phyloP scores from a whole-genome alignment of 2,888 invertebrate genomes.

The Myopa tessellatipennis region DNA sequence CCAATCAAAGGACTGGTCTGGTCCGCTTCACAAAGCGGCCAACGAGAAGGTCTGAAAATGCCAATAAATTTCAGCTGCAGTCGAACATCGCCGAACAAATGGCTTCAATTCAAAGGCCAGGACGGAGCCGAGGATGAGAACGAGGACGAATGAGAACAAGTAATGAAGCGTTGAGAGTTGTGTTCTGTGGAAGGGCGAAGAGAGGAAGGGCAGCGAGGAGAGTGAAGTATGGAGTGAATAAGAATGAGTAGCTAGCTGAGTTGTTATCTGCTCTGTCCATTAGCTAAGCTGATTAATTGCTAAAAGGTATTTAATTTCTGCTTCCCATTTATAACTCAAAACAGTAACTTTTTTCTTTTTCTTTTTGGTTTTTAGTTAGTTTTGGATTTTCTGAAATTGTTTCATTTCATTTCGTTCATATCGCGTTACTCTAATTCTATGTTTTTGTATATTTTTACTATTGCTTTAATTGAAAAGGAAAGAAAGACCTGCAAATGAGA shows the following conservation, averaged over 20 bases:
- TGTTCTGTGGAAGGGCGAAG: background rate
- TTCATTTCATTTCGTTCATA: background rate
- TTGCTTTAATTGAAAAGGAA: background rate
- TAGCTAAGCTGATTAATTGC: constrained; percentile 66
- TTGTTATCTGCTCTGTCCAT: constrained; percentile 53
- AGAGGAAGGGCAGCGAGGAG: background rate
- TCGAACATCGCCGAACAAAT: constrained; percentile 25
- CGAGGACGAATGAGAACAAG: constrained; percentile 15
- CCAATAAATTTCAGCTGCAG: constrained; percentile 29
- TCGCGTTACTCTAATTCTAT: background rate
- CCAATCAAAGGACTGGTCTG: constrained; percentile 21
- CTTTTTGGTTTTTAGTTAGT: background rate
- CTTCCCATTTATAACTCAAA: background rate
- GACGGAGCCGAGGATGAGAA: background rate
- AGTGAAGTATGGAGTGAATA: background rate
- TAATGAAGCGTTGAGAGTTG: constrained; percentile 25
- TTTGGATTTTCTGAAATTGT: background rate
- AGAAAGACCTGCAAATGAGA: background rate
- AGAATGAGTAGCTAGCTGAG: background rate
- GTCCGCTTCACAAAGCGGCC: background rate
- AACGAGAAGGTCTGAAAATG: constrained; percentile 10
- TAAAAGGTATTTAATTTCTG: constrained; percentile 65
- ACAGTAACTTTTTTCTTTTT: background rate
- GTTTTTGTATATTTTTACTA: background rate
- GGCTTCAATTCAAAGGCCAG: background rate